These are phyloP conservation scores for Hipposideros armiger DNA, from an alignment of 2,113 vertebrate species.

Conservation along the genomic window DNA sequence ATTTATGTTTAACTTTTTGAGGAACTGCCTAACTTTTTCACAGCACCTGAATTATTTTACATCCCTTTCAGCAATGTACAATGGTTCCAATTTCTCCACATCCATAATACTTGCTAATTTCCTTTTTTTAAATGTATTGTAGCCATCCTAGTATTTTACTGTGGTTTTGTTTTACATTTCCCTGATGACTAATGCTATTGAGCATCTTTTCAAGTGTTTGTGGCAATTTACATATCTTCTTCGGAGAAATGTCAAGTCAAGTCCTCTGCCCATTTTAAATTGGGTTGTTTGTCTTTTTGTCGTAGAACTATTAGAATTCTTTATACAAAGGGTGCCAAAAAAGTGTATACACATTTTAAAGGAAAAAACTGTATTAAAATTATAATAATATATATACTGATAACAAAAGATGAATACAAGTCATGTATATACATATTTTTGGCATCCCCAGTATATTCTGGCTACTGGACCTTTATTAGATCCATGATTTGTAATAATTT, in stretches of 20 bases:
- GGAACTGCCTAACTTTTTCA: constrained; percentile 4
- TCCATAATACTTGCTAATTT: background rate
- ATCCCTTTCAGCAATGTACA: background rate
- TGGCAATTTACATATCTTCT: background rate
- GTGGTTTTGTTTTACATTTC: constrained; percentile 10
- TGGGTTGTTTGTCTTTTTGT: background rate
- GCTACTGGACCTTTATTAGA: background rate
- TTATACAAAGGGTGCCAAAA: background rate
- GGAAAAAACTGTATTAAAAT: too few species aligned
- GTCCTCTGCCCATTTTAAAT: background rate
- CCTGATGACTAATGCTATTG: background rate
- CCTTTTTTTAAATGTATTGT: background rate
- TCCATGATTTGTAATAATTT: background rate
- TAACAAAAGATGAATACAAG: too few species aligned
- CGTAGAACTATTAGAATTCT: background rate
- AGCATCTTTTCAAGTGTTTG: background rate
- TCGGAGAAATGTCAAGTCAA: background rate
- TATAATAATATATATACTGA: too few species aligned
- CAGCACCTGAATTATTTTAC: background rate
- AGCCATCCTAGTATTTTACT: background rate
- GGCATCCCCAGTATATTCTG: background rate
- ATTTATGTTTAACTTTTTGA: constrained; percentile 33
- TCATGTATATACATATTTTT: too few species aligned
- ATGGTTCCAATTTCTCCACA: background rate
- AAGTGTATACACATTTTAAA: too few species aligned